Base-by-base conservation (phyloP, 2,113 vertebrate genomes). In the Pygoscelis adeliae region DNA sequence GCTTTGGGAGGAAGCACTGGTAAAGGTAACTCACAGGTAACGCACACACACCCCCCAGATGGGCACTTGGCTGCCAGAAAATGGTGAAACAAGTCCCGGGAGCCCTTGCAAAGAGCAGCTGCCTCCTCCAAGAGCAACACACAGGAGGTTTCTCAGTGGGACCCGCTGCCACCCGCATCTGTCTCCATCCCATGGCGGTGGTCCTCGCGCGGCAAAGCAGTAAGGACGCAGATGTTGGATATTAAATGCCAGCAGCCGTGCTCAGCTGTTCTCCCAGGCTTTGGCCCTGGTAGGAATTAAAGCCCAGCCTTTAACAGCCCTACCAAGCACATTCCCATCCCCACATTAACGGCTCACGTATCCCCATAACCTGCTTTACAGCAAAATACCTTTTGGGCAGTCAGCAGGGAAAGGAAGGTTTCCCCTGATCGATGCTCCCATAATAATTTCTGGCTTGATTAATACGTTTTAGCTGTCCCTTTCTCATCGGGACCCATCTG, bases 281-380 rank as follows among this genome's bases (percentile, higher is more conserved):
- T 36, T 71, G 58, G 61, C 65, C 53, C 47, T 40, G 20, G 13
- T 10, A 13, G 80, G 55, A 59, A 22, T 70, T 22, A 38, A 77
- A 83, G 11, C 63, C 40, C 40, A 11, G 62, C 52, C 53, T 87
- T 42, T 53, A 38, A 9, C 29, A 90, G 69, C 82, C 58, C 66
- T 6, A 0, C 38, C 19, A 7, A 42, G 32, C 63, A 4, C 44
- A 2, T 55, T 56, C 83, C 69, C 62, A 32, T 3, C 62, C 70
- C 80, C 32, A 13, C 8, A 7, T 42, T 2, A 52, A 6, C 56
- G 2, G 1, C 65, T 61, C 46, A 0, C 0, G 0, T 17, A 7
- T 30, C 59, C 49, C 46, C 18, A 2, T 3, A 27, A 47, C 18
- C 59, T 7, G 0, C 53, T 59, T 61, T 38, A 42, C 34, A 46